Evolutionary conservation across 2,888 invertebrate genomes (phyloP).

Genomic region (Synergus gifuensis): DNA sequence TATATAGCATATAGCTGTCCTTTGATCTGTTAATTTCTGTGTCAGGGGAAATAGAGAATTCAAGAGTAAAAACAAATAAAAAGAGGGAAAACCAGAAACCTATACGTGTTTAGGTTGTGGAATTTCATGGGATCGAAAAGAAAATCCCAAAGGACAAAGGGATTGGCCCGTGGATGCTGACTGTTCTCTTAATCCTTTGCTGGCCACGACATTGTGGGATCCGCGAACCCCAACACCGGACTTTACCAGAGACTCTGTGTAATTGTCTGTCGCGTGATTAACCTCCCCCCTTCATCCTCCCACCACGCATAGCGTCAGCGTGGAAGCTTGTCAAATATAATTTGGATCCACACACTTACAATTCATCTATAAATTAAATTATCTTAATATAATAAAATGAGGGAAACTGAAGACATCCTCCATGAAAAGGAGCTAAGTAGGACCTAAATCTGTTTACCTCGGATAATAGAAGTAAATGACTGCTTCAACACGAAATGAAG

Average conservation of each 20-base stretch:
- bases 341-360: neutral
- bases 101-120: conserved; percentile 59
- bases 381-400: neutral
- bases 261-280: conserved; percentile 69
- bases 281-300: conserved; percentile 53
- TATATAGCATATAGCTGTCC: conserved; percentile 13
- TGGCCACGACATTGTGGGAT: conserved; percentile 54
- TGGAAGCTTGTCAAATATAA: too few species aligned
- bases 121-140: conserved; percentile 62
- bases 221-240: conserved; percentile 55
- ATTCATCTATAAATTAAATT: neutral
- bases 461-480: conserved; percentile 75
- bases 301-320: neutral
- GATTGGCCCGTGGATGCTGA: conserved; percentile 58
- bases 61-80: conserved; percentile 45
- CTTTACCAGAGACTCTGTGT: conserved; percentile 64
- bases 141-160: conserved; percentile 65
- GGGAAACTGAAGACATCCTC: neutral
- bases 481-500: conserved; percentile 66
- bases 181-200: conserved; percentile 68
- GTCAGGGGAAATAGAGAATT: conserved; percentile 21
- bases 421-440: conserved; percentile 64
- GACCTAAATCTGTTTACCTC: conserved; percentile 71
- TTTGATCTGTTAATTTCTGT: conserved; percentile 40
- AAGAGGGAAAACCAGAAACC: conserved; percentile 45